Evolutionary conservation across 2,797 vertebrate genomes (phyloP).

Genomic region (Sebastiscus albofasciatus): DNA sequence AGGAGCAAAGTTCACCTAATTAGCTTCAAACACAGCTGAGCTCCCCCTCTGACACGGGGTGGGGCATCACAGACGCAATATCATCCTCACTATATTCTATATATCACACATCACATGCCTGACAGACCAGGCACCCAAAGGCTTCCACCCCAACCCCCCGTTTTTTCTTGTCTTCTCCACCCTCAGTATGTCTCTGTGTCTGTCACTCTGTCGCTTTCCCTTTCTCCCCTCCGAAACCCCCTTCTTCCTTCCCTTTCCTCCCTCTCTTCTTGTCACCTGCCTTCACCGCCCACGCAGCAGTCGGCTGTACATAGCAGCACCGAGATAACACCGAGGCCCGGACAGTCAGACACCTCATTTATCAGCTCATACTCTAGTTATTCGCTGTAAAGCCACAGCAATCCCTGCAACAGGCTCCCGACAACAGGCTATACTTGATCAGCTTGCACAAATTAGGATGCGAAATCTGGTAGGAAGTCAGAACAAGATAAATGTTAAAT

Average conservation of each 20-base stretch:
- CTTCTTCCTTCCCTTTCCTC: conserved; percentile 45
- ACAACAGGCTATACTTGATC: conserved; percentile 30
- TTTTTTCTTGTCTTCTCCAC: conserved; percentile 54
- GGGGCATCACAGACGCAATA: conserved; percentile 56
- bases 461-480: conserved; percentile 3
- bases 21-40: conserved; percentile 69
- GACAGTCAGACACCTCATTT: conserved; percentile 77
- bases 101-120: conserved; percentile 62
- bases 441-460: conserved; percentile 20
- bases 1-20: conserved; percentile 69
- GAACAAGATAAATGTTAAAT: neutral
- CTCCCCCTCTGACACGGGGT: conserved; percentile 51
- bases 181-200: conserved; percentile 51
- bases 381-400: conserved; percentile 46
- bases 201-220: conserved; percentile 55
- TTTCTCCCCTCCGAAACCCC: conserved; percentile 40
- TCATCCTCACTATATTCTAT: conserved; percentile 38
- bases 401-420: conserved; percentile 38
- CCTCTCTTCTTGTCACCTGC: conserved; percentile 72
- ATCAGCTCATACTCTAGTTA: conserved; percentile 59
- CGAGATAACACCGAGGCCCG: conserved; percentile 64
- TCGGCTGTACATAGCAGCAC: conserved; percentile 61
- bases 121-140: conserved; percentile 61
- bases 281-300: conserved; percentile 75
- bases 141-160: conserved; percentile 33